These are phyloP conservation scores for Plodia interpunctella DNA, from an alignment of 1,140 invertebrate genomes.

Conservation along the genomic window DNA sequence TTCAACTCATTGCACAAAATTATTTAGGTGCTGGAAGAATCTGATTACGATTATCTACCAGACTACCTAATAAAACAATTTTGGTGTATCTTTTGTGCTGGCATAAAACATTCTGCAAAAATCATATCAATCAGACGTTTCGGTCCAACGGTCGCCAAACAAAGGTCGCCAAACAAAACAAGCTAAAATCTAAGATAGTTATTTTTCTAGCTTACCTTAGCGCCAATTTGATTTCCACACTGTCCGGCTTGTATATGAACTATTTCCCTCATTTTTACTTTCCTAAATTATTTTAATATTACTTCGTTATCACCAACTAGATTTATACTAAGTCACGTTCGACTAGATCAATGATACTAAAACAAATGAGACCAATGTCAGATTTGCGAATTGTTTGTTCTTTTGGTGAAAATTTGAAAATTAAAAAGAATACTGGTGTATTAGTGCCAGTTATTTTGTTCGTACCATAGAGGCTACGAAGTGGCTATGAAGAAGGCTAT, in stretches of 20 bases:
- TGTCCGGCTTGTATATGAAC: slow-evolving; percentile 90
- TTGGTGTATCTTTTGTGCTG: too few relatives aligned
- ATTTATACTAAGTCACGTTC: slow-evolving; percentile 34
- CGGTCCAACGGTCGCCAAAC: too few relatives aligned
- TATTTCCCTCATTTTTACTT: slow-evolving; percentile 85
- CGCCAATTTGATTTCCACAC: slow-evolving; percentile 93
- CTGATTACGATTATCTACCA: too few relatives aligned
- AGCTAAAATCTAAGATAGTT: background rate
- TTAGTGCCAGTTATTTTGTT: background rate
- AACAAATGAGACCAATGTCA: slow-evolving; percentile 42
- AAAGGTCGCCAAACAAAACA: too few relatives aligned
- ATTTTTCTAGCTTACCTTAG: slow-evolving; percentile 82
- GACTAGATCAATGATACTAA: slow-evolving; percentile 46
- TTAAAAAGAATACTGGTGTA: background rate
- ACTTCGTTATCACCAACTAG: slow-evolving; percentile 8
- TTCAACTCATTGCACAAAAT: too few relatives aligned
- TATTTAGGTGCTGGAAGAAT: too few relatives aligned
- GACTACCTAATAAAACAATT: too few relatives aligned
- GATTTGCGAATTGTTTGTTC: background rate
- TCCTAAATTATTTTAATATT: slow-evolving; percentile 33
- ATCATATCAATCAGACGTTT: too few relatives aligned
- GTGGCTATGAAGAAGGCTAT: too few relatives aligned
- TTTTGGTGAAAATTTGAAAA: background rate
- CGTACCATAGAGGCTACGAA: too few relatives aligned
- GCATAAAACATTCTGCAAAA: too few relatives aligned